Percentiles rank a stretch among this genome's conserved stretches.
Evolutionary conservation across 2,113 vertebrate species (phyloP).

Genomic region (Gnathonemus echidnorhynchus): DNA sequence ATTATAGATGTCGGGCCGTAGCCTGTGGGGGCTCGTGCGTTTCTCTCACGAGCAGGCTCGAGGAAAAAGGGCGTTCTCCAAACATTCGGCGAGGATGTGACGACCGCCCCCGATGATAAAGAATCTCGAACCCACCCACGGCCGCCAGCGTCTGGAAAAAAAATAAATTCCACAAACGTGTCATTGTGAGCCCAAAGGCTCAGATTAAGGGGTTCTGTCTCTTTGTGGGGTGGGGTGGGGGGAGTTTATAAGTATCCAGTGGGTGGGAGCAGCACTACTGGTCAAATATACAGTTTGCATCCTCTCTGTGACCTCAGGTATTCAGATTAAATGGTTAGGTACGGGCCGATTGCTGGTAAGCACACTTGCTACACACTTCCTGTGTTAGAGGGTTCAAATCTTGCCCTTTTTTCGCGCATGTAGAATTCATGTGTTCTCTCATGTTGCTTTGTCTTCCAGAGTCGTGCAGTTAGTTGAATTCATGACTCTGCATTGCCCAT

Average conservation of each 20-base stretch:
- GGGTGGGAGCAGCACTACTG: not conserved
- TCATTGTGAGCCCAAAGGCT: slow-evolving; percentile 14
- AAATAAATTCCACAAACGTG: slow-evolving; percentile 8
- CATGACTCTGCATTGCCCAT: not conserved
- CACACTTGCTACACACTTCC: not conserved
- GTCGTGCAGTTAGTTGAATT: not conserved
- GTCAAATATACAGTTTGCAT: not conserved
- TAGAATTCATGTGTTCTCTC: not conserved
- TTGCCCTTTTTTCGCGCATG: not conserved
- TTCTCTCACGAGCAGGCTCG: not conserved
- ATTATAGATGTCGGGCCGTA: slow-evolving; percentile 15
- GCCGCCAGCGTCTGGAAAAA: not conserved
- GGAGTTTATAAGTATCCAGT: not conserved
- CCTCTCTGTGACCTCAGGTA: not conserved
- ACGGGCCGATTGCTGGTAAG: not conserved
- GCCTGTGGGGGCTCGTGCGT: not conserved
- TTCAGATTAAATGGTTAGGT: not conserved
- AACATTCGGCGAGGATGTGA: slow-evolving; percentile 10
- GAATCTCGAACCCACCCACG: not conserved
- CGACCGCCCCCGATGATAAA: slow-evolving; percentile 5
- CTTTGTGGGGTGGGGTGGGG: not conserved
- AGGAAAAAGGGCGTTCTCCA: not conserved
- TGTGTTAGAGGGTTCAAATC: not conserved
- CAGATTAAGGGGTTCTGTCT: slow-evolving; percentile 18
- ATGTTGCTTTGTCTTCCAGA: not conserved